Conservation (phyloP, 2,113 vertebrate genomes). For the Antigone vipio region DNA sequence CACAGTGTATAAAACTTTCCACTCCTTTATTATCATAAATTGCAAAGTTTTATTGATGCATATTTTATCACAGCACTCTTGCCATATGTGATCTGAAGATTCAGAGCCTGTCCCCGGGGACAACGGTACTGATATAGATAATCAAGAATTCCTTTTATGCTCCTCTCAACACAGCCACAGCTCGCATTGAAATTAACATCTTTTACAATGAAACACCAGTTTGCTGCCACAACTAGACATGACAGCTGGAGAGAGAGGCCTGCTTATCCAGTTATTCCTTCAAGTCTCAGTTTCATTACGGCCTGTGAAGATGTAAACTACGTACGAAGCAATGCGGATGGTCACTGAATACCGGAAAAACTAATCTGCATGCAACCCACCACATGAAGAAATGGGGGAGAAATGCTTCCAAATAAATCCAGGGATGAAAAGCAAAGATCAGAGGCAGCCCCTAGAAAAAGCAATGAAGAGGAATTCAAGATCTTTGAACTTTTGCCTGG, state of each 20-base stretch:
- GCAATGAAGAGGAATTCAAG: not conserved
- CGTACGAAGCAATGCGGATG: not conserved
- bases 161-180: constrained; percentile 52
- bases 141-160: constrained; percentile 80
- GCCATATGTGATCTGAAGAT: constrained; percentile 78
- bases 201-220: constrained; percentile 78
- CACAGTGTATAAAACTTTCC: constrained; percentile 59
- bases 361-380: not conserved
- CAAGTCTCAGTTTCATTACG: constrained; percentile 27
- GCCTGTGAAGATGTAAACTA: constrained; percentile 49
- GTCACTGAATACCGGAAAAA: constrained; percentile 27
- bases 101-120: constrained; percentile 64
- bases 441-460: not conserved
- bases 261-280: constrained; percentile 69
- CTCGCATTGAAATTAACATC: constrained; percentile 78
- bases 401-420: constrained; percentile 36
- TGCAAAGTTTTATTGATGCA: constrained; percentile 72
- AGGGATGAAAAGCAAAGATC: constrained; percentile 43
- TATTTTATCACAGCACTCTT: constrained; percentile 79
- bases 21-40: constrained; percentile 74
- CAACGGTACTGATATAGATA: constrained; percentile 71
- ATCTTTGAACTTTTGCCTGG: constrained; percentile 7
- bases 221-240: constrained; percentile 70
- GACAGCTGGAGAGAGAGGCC: constrained; percentile 69
- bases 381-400: not conserved